A percentile compares a stretch with the other conserved stretches of the same genome.
phyloP scores from a whole-genome alignment of 1,140 invertebrate species.

The Drosophila kepulauana region DNA sequence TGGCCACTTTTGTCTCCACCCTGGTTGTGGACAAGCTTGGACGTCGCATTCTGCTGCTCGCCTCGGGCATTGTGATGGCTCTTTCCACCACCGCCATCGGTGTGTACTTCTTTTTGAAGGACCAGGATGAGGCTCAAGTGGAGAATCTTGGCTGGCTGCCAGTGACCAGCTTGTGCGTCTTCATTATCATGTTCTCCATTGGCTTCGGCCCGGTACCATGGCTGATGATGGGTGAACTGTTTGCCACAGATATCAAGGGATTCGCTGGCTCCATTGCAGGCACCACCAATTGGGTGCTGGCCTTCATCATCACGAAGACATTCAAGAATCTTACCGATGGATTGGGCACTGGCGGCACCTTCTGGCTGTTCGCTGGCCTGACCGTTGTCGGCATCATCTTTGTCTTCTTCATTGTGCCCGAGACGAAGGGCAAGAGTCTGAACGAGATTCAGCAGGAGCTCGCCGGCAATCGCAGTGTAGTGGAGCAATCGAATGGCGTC shows the following conservation, averaged over 20 bases:
- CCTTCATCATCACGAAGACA: conserved; percentile 93
- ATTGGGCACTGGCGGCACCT: conserved; percentile 88
- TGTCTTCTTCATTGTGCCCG: conserved; percentile 92
- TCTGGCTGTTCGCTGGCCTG: conserved; percentile 92
- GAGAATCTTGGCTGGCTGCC: conserved; percentile 89
- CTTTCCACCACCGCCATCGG: conserved; percentile 87
- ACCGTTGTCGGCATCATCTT: conserved; percentile 90
- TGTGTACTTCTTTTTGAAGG: conserved; percentile 88
- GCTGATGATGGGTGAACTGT: conserved; percentile 92
- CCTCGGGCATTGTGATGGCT: conserved; percentile 88
- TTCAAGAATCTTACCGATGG: conserved; percentile 88
- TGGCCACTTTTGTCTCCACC: conserved; percentile 89
- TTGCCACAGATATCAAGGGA: conserved; percentile 91
- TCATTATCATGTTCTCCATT: conserved; percentile 91
- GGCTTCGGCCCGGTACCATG: conserved; percentile 93
- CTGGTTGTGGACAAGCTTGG: conserved; percentile 92
- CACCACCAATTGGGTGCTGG: conserved; percentile 91
- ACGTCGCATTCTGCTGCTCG: conserved; percentile 89
- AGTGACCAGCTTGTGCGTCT: conserved; percentile 89
- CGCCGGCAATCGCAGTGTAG: conserved; percentile 67
- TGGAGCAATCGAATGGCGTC: conserved; percentile 9
- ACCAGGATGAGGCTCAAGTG: conserved; percentile 85
- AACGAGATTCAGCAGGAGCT: conserved; percentile 92
- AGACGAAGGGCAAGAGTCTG: conserved; percentile 95
- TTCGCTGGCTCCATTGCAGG: conserved; percentile 90